Conservation (phyloP, 2,888 invertebrate genomes). For the Latrodectus elegans region DNA sequence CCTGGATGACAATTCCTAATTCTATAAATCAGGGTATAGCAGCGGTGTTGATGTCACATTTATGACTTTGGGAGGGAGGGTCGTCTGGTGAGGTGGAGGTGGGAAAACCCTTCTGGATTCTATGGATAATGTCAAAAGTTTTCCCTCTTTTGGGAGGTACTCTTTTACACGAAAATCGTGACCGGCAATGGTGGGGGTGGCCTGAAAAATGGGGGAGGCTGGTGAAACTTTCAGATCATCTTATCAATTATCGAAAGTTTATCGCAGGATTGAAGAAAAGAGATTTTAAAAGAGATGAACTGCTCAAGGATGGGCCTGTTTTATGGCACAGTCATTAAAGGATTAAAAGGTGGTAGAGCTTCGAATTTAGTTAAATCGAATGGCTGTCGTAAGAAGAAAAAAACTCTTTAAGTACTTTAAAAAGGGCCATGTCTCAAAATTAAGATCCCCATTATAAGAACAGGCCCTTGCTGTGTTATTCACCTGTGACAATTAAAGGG, state of each 20-base stretch:
- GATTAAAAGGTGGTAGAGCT: no score
- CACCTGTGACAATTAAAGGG: no score
- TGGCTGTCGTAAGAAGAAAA: no score
- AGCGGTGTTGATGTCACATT: constrained; percentile 35
- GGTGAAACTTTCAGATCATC: neutral
- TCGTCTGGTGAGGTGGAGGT: neutral
- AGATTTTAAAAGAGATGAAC: neutral
- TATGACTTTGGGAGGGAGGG: constrained; percentile 24
- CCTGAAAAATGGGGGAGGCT: neutral
- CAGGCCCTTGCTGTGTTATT: no score
- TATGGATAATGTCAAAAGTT: constrained; percentile 54
- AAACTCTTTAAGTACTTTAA: no score
- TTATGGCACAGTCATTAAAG: neutral
- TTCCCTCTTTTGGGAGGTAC: constrained; percentile 22
- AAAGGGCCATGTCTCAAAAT: no score
- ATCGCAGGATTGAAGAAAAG: neutral
- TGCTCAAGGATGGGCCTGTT: neutral
- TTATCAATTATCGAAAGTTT: constrained; percentile 1
- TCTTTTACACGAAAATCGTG: constrained; percentile 45
- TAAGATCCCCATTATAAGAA: no score
- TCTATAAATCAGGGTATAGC: constrained; percentile 44
- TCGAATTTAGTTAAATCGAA: no score
- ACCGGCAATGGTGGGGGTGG: neutral
- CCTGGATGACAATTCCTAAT: constrained; percentile 36
- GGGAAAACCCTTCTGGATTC: constrained; percentile 28